Evolutionary conservation across 2,797 vertebrate genomes (phyloP), one percentile per base, ranked within the genome.

Genomic region (Acanthurus lineatus): DNA sequence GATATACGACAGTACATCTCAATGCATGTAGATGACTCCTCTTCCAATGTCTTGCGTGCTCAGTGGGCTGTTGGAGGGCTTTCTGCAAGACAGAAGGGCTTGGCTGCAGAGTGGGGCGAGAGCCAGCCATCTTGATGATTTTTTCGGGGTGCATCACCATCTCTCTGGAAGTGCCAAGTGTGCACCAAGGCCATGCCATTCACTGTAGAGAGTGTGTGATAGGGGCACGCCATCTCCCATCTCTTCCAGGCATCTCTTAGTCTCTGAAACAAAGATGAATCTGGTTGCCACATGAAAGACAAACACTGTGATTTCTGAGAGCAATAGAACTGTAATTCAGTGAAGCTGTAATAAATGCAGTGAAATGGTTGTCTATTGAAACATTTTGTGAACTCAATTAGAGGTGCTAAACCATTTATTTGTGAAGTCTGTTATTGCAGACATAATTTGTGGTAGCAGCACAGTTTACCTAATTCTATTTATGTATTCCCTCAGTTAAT

Each of bases 1-100:
- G 76, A 32, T 32, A 83, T 73, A 71, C 47, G 67, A 82, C 51
- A 9, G 65, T 59, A 58, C 69, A 38, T 80, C 80, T 85, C 81
- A 19, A 38, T 20, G 51, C 49, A 16, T 28, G 54, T 75, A 64
- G 51, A 68, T 38, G 70, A 76, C 78, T 91, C 73, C 66, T 80
- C 86, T 93, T 69, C 84, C 84, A 66, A 68, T 69, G 84, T 88
- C 91, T 88, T 61, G 87, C 74, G 62, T 77, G 89, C 93, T 92
- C 91, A 90, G 92, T 93, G 92, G 92, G 93, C 91, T 94, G 90
- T 92, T 95, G 94, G 94, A 95, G 95, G 92, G 91, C 86, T 92
- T 94, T 92, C 72, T 78, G 81, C 81, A 79, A 92, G 94, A 96
- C 95, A 96, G 95, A 96, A 94, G 94, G 95, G 93, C 94, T 92